A percentile compares a stretch with the other conserved stretches of the same genome.
phyloP scores from a whole-genome alignment of 2,888 invertebrate genomes.

The Leptopilina drosophilae region DNA sequence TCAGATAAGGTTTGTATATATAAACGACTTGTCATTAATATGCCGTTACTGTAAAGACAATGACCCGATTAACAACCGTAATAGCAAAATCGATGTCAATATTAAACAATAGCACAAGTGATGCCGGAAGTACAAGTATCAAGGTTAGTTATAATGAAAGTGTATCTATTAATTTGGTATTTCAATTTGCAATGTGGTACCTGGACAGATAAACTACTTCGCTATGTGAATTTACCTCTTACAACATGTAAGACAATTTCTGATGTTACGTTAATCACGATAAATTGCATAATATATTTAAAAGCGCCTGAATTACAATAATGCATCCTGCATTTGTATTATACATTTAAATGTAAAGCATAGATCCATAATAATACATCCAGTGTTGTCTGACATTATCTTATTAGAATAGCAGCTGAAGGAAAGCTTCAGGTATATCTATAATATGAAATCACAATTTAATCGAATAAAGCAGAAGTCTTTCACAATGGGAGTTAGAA shows the following conservation, averaged over 20 bases:
- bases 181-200: no score
- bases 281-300: constrained; percentile 26
- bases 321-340: not conserved
- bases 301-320: constrained; percentile 15
- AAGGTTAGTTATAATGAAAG: constrained; percentile 51
- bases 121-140: constrained; percentile 52
- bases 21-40: constrained; percentile 26
- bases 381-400: constrained; percentile 21
- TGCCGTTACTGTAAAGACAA: constrained; percentile 51
- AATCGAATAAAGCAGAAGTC: constrained; percentile 13
- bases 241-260: constrained; percentile 7
- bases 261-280: constrained; percentile 29
- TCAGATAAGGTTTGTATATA: no score
- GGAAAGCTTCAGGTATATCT: not conserved
- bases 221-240: not conserved
- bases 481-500: constrained; percentile 32
- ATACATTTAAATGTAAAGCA: not conserved
- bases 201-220: no score
- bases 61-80: constrained; percentile 52
- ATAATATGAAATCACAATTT: not conserved
- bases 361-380: not conserved
- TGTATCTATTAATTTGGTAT: constrained; percentile 17
- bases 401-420: not conserved
- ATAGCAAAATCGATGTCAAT: constrained; percentile 54
- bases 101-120: constrained; percentile 48